phyloP scores from a whole-genome alignment of 2,113 vertebrate species.

The Mola mola region DNA sequence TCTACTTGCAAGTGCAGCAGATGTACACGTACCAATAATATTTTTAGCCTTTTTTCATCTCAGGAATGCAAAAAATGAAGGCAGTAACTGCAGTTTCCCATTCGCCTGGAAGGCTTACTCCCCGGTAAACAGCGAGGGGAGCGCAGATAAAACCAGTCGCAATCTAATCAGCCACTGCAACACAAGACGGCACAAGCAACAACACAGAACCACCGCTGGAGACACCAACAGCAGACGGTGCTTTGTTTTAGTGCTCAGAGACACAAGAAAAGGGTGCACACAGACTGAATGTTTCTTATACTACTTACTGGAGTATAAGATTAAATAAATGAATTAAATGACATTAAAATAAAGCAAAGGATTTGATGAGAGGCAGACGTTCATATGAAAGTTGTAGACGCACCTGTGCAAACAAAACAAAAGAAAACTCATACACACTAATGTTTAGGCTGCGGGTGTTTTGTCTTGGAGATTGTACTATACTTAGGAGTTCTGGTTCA shows the following conservation, averaged over 20 bases:
- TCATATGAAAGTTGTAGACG: conserved; percentile 5
- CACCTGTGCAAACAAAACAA: conserved; percentile 47
- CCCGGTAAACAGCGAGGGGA: conserved; percentile 6
- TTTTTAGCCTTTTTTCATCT: conserved; percentile 54
- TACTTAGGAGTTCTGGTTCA: conserved; percentile 32
- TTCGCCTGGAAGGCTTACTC: conserved; percentile 23
- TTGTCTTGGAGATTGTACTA: conserved; percentile 57
- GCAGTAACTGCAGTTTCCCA: conserved; percentile 51
- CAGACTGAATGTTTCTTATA: not conserved
- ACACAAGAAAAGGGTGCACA: not conserved
- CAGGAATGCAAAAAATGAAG: conserved; percentile 62
- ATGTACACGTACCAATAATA: conserved; percentile 70
- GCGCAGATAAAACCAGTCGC: conserved; percentile 36
- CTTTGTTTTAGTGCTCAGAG: conserved; percentile 16
- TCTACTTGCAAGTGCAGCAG: conserved; percentile 50
- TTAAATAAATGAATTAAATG: not conserved
- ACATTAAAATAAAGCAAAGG: no score
- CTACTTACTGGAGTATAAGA: not conserved
- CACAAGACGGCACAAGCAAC: conserved; percentile 11
- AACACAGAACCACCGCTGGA: not conserved
- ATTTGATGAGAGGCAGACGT: no score
- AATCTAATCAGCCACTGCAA: conserved; percentile 18
- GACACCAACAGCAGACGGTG: conserved; percentile 1
- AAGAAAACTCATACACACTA: not conserved
- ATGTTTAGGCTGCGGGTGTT: conserved; percentile 65